phyloP scores from a whole-genome alignment of 2,113 vertebrate genomes.

The Thamnaconus septentrionalis region DNA sequence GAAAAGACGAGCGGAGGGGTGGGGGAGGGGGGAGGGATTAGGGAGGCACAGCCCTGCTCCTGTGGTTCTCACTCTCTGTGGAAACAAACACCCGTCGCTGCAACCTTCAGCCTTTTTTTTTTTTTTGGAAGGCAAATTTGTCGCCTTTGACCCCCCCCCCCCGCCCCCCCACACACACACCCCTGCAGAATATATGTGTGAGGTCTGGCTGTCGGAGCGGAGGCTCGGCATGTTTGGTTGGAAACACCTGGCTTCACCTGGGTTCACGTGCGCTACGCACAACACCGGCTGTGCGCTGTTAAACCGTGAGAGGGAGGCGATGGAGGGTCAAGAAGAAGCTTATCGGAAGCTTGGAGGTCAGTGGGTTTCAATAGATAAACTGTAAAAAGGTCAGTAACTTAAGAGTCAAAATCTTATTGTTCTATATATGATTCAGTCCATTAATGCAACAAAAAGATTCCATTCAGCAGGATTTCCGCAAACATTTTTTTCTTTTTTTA shows the following conservation, averaged over 20 bases:
- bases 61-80: slow-evolving; percentile 10
- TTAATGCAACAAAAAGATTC: too few species aligned
- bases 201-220: slow-evolving; percentile 11
- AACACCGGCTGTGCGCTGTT: not conserved
- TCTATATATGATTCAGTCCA: too few species aligned
- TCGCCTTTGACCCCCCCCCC: slow-evolving; percentile 39
- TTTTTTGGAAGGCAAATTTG: not conserved
- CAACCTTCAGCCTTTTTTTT: slow-evolving; percentile 1
- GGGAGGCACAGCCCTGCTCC: slow-evolving; percentile 22
- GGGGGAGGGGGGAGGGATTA: slow-evolving; percentile 52
- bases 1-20: slow-evolving; percentile 36
- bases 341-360: too few species aligned
- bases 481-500: too few species aligned
- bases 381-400: too few species aligned
- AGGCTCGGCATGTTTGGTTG: slow-evolving; percentile 14
- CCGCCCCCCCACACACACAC: too few species aligned
- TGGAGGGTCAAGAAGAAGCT: too few species aligned
- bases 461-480: too few species aligned
- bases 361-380: too few species aligned
- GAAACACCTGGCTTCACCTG: slow-evolving; percentile 11
- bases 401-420: too few species aligned
- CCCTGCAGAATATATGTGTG: slow-evolving; percentile 16
- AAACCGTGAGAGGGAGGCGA: too few species aligned
- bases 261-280: not conserved
- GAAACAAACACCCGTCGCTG: slow-evolving; percentile 8